Evolutionary conservation across 2,888 invertebrate genomes (phyloP), one percentile per base, ranked within the genome.

Genomic region (Cactoblastis cactorum): DNA sequence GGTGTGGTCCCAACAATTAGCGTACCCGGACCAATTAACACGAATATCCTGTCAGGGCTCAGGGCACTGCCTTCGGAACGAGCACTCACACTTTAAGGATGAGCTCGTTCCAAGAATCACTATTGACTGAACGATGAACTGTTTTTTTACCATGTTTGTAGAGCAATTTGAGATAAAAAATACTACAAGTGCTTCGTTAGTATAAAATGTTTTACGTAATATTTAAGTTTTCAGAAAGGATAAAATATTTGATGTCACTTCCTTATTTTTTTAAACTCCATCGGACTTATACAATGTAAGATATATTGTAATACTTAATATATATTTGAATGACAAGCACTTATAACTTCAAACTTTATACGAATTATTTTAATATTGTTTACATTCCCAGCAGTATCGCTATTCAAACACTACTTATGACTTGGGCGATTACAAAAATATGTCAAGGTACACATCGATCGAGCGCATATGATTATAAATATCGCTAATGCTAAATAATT

Each of bases 1-100:
- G 34, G 50, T 50, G 50, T 45, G 45, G 50, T 50, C 50, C 34
- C 38, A 28, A 35, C 50, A 45, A 50, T 50, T 50, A 50, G 50
- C 50, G n/a, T 15, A 17, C 15, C 43, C 4, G 32, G 43, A 15
- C 65, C 83, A 88, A 87, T 89, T 89, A 88, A 81, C 85, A 81
- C 78, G 74, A 84, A 85, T 86, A n/a, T 89, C 89, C 88, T 84
- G 88, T 82, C n/a, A n/a, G n/a, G n/a, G 80, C 68, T 71, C 74
- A 71, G 79, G 77, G 71, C 80, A 77, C 70, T 76, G 77, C 69
- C 75, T 66, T 69, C 62, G 41, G 39, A 57, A 61, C 58, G 51
- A 58, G 61, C 62, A 57, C 64, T 69, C 67, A 69, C 61, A 61
- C 53, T 62, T 62, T 57, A 62, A 58, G 61, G 39, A 8, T 17